Evolutionary conservation across 2,113 vertebrate genomes (phyloP), one percentile per base, ranked within the genome.

Genomic region (Irena cyanogastra): DNA sequence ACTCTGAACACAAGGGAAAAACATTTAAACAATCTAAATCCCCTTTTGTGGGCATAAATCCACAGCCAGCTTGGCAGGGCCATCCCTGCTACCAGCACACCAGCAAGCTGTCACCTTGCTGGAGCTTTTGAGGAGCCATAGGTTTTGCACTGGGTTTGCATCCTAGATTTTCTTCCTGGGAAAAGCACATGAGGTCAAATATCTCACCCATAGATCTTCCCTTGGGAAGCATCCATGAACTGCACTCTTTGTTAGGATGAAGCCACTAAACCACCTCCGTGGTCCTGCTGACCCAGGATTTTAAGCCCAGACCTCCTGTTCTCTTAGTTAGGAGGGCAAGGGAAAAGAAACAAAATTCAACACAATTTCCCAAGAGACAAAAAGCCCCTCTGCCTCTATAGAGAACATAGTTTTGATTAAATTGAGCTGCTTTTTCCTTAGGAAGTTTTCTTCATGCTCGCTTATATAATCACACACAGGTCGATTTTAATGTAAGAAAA

Each of bases 41-140:
- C 28, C 49, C 28, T 93, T 93, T 72, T 65, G 91, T 49, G 53
- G 83, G 12, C 49, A 35, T n/a, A 64, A 89, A 87, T 61, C 83
- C 89, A 42, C 59, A 61, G 35, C 13, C 60, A 44, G 52, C 45
- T 56, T 50, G 0, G 0, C 20, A 3, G 77, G 30, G 19, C 66
- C 30, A 5, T 27, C 77, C 41, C 66, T 50, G 78, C 61, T 41
- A 21, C 3, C 28, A 28, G 8, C 5, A 11, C 20, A n/a, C 2
- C 21, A 60, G 30, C 45, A 16, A 94, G 64, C 47, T 44, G 31
- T 54, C 74, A 53, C 35, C 44, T 70, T 33, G 27, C 52, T 78
- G 33, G 59, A 28, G 24, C 17, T 64, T 64, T 19, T 33, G 31
- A 57, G n/a, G n/a, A 68, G 27, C 2, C 4, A 3, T 1, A 20